phyloP scores from a whole-genome alignment of 2,888 invertebrate species.

The Cheilosia impressa region DNA sequence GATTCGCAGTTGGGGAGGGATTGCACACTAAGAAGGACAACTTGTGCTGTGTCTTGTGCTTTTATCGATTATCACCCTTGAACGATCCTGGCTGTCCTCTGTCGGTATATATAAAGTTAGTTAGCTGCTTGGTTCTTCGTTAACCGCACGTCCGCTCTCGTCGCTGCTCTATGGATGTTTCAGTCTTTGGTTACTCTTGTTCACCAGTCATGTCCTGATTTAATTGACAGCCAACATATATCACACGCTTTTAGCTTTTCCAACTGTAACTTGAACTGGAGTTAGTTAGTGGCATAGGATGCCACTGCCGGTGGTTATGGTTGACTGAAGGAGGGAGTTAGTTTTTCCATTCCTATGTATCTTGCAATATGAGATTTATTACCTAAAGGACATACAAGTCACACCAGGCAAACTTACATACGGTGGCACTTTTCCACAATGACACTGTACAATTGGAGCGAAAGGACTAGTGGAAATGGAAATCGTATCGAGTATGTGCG shows the following conservation, averaged over 20 bases:
- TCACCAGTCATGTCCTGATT: conserved; percentile 80
- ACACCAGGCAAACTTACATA: conserved; percentile 33
- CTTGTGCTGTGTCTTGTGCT: conserved; percentile 39
- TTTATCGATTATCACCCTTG: conserved; percentile 58
- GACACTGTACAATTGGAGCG: background rate
- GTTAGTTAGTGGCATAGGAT: background rate
- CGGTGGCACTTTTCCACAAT: background rate
- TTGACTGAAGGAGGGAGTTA: conserved; percentile 17
- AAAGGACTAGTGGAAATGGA: conserved; percentile 18
- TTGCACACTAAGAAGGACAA: background rate
- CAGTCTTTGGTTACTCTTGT: conserved; percentile 45
- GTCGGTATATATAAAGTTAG: conserved; percentile 9
- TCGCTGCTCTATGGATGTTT: background rate
- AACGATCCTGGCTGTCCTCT: conserved; percentile 27
- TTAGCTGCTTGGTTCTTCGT: conserved; percentile 3
- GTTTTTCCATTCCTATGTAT: conserved; percentile 1
- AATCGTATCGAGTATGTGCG: conserved; percentile 29
- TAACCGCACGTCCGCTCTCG: background rate
- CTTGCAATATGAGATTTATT: conserved; percentile 70
- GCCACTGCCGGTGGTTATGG: conserved; percentile 25
- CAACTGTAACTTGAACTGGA: conserved; percentile 57
- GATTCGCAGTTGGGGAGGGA: background rate
- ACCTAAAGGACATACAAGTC: conserved; percentile 57
- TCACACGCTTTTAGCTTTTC: conserved; percentile 68
- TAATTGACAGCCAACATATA: conserved; percentile 81